These are phyloP conservation scores for Cecidostiba fungosa DNA, from an alignment of 2,888 invertebrate genomes.

Conservation along the genomic window DNA sequence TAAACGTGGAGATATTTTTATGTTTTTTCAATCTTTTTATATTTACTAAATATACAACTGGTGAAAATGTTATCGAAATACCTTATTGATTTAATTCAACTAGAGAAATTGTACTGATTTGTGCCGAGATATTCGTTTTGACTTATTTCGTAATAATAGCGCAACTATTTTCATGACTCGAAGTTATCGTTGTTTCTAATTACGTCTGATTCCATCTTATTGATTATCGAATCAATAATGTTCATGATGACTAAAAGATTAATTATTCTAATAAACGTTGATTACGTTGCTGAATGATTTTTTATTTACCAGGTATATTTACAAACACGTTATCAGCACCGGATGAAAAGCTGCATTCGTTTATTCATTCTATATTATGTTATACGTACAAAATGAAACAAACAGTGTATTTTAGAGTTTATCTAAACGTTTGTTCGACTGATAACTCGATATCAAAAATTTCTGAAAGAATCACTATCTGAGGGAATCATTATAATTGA, in stretches of 20 bases:
- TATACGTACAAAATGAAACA: background rate
- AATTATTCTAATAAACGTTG: background rate
- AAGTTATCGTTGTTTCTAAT: too few species aligned
- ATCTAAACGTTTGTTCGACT: background rate
- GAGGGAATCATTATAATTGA: background rate
- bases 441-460: background rate
- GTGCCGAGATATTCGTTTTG: background rate
- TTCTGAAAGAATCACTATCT: background rate
- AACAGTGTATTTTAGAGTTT: background rate
- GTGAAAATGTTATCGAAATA: too few species aligned
- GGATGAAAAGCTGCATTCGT: background rate
- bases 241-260: background rate
- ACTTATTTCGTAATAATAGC: too few species aligned
- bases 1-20: too few species aligned
- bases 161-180: too few species aligned
- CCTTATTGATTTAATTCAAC: too few species aligned
- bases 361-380: background rate
- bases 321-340: background rate
- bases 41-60: too few species aligned
- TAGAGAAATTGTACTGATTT: background rate
- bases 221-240: background rate
- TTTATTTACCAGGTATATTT: background rate
- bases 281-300: background rate
- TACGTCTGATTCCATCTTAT: background rate
- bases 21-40: too few species aligned